Evolutionary conservation across 2,113 vertebrate species (phyloP).

Genomic region (Psilopsiagon aurifrons): DNA sequence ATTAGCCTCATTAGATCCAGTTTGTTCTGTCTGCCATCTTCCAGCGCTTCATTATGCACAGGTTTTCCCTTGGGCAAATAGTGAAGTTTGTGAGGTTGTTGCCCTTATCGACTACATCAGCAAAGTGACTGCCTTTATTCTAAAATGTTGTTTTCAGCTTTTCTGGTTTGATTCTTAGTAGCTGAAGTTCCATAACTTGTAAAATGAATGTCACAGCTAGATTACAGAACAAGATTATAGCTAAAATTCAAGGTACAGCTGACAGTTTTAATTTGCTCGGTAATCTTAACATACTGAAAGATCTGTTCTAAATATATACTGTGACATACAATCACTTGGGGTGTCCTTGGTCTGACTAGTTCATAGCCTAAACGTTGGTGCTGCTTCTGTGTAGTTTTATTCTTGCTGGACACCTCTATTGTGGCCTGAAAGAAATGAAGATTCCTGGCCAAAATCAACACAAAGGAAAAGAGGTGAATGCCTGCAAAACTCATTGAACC

Average conservation of each 20-base stretch:
- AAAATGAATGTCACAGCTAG: background rate
- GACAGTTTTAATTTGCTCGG: background rate
- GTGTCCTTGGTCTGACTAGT: background rate
- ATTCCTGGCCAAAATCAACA: background rate
- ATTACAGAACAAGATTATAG: background rate
- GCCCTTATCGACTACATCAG: background rate
- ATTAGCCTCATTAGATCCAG: slow-evolving; percentile 66
- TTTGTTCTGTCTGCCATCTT: slow-evolving; percentile 63
- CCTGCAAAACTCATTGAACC: background rate
- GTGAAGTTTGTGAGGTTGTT: background rate
- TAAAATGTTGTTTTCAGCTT: background rate
- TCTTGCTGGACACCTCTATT: background rate
- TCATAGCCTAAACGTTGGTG: background rate
- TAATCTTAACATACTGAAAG: background rate
- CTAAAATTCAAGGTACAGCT: background rate
- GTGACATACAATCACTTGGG: background rate
- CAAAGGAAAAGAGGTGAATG: background rate
- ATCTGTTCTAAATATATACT: background rate
- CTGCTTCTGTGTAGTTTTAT: background rate
- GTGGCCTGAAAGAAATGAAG: background rate
- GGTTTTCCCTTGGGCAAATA: slow-evolving; percentile 69
- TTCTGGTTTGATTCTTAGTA: background rate
- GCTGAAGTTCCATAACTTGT: background rate
- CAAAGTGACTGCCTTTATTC: background rate
- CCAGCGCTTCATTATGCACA: slow-evolving; percentile 66